Conservation (phyloP, 2,888 invertebrate species). For the Cantharis rustica region DNA sequence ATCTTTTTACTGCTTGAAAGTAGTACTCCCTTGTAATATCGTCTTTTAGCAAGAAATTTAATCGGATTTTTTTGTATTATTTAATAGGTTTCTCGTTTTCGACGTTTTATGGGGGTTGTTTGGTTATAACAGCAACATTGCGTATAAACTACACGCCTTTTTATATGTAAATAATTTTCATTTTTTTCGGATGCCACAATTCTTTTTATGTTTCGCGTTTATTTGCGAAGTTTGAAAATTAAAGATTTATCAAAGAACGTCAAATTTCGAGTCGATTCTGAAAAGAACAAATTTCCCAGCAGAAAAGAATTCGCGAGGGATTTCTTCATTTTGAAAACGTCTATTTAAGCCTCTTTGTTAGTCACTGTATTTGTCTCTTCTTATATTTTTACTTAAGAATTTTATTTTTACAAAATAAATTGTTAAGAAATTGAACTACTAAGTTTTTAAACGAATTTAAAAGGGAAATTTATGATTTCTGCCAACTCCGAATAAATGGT, state of each 20-base stretch:
- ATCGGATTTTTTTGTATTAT: constrained; percentile 14
- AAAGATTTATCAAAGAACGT: constrained; percentile 13
- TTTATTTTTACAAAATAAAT: neutral
- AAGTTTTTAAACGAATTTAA: neutral
- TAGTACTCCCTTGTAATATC: constrained; percentile 13
- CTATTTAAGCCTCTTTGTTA: constrained; percentile 16
- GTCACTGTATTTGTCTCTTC: neutral
- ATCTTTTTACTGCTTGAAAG: constrained; percentile 16
- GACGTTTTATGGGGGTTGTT: neutral
- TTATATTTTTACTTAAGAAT: neutral
- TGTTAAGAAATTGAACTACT: neutral
- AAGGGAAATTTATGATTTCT: neutral
- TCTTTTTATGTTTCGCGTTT: neutral
- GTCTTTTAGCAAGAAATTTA: constrained; percentile 11
- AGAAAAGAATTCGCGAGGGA: constrained; percentile 11
- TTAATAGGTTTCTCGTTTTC: constrained; percentile 1
- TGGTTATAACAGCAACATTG: neutral
- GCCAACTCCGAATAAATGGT: neutral
- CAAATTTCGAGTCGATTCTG: constrained; percentile 12
- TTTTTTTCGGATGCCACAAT: neutral
- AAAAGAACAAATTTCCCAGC: constrained; percentile 22
- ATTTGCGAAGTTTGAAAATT: constrained; percentile 4
- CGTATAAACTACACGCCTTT: neutral
- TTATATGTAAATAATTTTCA: neutral
- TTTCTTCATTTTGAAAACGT: constrained; percentile 20